Percentiles rank a stretch among this genome's conserved stretches.
These are phyloP conservation scores for Hoplostethus mediterraneus DNA, from an alignment of 2,797 vertebrate species.

Conservation along the genomic window DNA sequence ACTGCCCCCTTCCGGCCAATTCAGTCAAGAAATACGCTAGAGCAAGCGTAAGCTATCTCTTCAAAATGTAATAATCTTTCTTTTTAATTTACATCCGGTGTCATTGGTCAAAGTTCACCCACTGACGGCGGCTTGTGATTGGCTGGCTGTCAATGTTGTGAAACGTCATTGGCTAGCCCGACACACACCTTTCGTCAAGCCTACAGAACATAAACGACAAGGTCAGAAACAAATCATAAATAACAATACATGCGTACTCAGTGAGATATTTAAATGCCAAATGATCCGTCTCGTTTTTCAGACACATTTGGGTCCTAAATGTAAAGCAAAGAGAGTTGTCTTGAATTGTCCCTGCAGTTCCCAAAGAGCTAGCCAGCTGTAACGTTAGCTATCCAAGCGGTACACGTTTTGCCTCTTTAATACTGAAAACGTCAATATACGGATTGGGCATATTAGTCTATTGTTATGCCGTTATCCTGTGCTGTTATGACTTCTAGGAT, in stretches of 20 bases:
- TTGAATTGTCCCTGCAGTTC: neutral
- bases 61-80: neutral
- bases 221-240: conserved; percentile 77
- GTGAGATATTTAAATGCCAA: fast-evolving
- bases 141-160: conserved; percentile 60
- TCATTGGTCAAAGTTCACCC: conserved; percentile 42
- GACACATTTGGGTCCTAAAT: neutral
- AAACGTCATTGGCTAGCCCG: conserved; percentile 72
- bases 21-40: neutral
- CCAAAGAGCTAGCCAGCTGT: neutral
- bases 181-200: conserved; percentile 55
- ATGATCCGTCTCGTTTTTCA: fast-evolving
- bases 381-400: neutral
- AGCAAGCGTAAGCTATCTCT: conserved; percentile 12
- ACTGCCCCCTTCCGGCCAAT: conserved; percentile 17
- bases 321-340: neutral
- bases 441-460: too few relatives aligned
- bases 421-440: neutral
- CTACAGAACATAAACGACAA: conserved; percentile 66
- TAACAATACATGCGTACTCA: neutral
- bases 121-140: conserved; percentile 53
- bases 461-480: too few relatives aligned
- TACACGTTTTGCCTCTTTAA: neutral
- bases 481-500: too few relatives aligned
- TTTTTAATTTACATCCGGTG: conserved; percentile 54